A percentile compares a stretch with the other conserved stretches of the same genome.
Conservation (phyloP, 2,888 invertebrate genomes). For the Mythimna pallens region DNA sequence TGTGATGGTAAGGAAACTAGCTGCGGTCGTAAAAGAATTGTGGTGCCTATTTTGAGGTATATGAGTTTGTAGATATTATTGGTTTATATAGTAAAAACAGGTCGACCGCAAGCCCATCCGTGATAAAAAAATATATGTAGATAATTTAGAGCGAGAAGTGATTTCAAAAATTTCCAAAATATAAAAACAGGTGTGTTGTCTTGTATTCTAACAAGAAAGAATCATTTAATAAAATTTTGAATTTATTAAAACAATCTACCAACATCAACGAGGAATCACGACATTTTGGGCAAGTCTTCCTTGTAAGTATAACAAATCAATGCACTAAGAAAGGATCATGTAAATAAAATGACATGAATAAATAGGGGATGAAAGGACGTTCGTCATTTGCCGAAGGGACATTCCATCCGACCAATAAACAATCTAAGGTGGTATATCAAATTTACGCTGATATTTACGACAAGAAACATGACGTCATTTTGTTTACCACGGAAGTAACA, state of each 20-base stretch:
- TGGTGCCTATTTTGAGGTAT: not conserved
- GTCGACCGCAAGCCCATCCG: too few relatives aligned
- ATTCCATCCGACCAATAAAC: too few relatives aligned
- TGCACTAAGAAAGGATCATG: too few relatives aligned
- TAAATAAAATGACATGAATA: too few relatives aligned
- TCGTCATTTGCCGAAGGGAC: too few relatives aligned
- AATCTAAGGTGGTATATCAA: not conserved
- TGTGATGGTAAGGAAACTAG: conserved; percentile 31
- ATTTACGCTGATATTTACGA: not conserved
- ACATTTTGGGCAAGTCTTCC: too few relatives aligned
- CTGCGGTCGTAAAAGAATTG: conserved; percentile 22
- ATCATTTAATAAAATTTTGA: not conserved
- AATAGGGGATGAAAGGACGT: not conserved
- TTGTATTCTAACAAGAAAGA: not conserved
- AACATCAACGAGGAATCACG: too few relatives aligned
- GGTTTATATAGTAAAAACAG: too few relatives aligned
- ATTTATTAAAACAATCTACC: not conserved
- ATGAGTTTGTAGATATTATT: not conserved
- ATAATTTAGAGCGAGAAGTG: too few relatives aligned
- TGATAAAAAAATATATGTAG: too few relatives aligned
- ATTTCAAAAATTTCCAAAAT: too few relatives aligned
- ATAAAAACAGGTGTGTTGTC: not conserved
- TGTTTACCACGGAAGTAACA: conserved; percentile 39
- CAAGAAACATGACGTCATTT: not conserved
- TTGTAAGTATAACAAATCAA: too few relatives aligned